phyloP scores from a whole-genome alignment of 2,888 invertebrate species.

The Lysandra bellargus region DNA sequence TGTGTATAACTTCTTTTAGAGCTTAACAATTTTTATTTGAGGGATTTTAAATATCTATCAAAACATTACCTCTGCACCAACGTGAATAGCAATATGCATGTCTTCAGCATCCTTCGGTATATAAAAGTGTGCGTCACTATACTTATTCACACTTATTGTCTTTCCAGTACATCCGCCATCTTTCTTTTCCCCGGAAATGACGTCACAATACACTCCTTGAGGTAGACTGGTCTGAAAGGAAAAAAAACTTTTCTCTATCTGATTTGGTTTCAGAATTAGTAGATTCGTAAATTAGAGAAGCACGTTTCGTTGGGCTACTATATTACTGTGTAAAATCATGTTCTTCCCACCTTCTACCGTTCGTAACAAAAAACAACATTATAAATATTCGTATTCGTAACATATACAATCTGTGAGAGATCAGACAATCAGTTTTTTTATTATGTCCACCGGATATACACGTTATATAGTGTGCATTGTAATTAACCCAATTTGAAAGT shows the following conservation, averaged over 20 bases:
- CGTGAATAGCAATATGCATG: constrained; percentile 83
- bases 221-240: constrained; percentile 80
- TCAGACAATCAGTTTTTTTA: no score
- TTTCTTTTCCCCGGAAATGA: constrained; percentile 81
- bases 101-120: constrained; percentile 77
- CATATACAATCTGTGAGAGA: no score
- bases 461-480: no score
- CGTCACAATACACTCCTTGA: constrained; percentile 87
- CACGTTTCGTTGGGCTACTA: background rate
- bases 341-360: no score
- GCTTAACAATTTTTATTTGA: no score
- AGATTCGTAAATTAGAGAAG: background rate
- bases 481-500: no score
- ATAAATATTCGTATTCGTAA: no score
- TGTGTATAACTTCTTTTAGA: no score
- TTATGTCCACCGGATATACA: no score
- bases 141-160: constrained; percentile 75
- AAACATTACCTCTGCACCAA: constrained; percentile 58
- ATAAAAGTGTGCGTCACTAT: constrained; percentile 76
- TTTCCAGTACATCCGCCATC: constrained; percentile 82
- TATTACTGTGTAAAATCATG: no score
- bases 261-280: background rate
- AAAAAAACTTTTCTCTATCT: background rate
- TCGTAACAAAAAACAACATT: no score
- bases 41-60: background rate